These are phyloP conservation scores for Uria lomvia DNA, from an alignment of 2,113 vertebrate genomes.

Conservation along the genomic window DNA sequence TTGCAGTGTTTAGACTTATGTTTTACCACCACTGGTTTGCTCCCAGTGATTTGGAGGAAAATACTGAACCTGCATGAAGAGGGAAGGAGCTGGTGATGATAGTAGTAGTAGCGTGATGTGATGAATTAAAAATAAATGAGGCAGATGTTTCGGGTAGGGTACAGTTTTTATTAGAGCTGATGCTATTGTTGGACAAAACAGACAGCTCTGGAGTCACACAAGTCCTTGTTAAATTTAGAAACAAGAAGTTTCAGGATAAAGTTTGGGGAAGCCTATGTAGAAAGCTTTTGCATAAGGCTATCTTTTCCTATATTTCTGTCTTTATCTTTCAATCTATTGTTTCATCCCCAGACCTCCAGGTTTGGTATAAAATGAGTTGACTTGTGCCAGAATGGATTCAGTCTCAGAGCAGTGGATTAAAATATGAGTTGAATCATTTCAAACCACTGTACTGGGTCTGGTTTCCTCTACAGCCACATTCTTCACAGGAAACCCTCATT, in stretches of 20 bases:
- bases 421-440: background rate
- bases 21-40: background rate
- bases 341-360: background rate
- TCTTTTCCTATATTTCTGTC: background rate
- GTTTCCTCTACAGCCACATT: background rate
- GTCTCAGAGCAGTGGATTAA: background rate
- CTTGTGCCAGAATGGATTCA: background rate
- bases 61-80: background rate
- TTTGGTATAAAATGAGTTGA: background rate
- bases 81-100: background rate
- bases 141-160: background rate
- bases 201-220: background rate
- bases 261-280: background rate
- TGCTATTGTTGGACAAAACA: background rate
- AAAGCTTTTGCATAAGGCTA: background rate
- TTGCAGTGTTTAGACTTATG: background rate
- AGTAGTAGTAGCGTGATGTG: background rate
- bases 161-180: background rate
- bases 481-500: background rate
- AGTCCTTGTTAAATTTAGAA: slow-evolving; percentile 5
- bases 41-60: background rate
- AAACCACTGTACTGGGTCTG: background rate
- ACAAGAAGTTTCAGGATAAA: background rate
- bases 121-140: background rate
- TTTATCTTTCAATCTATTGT: background rate